Percentiles rank a stretch among this genome's conserved stretches.
Evolutionary conservation across 2,113 vertebrate species (phyloP).

Genomic region (Cinclus mexicanus): DNA sequence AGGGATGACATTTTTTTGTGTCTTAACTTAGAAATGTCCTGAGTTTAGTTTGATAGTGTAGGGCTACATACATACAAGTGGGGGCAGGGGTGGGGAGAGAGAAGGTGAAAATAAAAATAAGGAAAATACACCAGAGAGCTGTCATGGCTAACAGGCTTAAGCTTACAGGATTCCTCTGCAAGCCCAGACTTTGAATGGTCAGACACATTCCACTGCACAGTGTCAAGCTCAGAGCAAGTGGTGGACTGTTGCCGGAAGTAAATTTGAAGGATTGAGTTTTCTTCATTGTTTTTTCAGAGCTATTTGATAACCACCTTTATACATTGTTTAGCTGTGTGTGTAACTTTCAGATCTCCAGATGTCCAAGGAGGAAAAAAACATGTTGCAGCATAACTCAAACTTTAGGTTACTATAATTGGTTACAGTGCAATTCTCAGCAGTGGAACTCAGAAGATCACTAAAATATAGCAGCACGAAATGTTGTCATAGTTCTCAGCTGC

Average conservation of each 20-base stretch:
- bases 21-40: neutral
- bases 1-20: neutral
- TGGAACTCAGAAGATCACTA: neutral
- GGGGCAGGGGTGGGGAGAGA: rapidly evolving
- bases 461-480: neutral
- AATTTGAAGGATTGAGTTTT: neutral
- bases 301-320: neutral
- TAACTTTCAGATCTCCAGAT: neutral
- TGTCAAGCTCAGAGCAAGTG: neutral
- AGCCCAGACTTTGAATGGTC: neutral
- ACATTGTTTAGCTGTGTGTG: neutral
- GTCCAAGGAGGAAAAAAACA: neutral
- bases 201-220: neutral
- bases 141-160: rapidly evolving
- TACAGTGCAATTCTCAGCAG: neutral
- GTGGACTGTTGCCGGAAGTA: neutral
- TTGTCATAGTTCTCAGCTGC: neutral
- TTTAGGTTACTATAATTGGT: neutral
- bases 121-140: neutral
- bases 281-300: neutral
- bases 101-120: neutral
- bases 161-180: neutral
- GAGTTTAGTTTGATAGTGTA: neutral
- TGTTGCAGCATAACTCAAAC: neutral
- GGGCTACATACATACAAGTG: rapidly evolving